Conservation (phyloP, 2,113 vertebrate species). For the Ranitomeya variabilis region DNA sequence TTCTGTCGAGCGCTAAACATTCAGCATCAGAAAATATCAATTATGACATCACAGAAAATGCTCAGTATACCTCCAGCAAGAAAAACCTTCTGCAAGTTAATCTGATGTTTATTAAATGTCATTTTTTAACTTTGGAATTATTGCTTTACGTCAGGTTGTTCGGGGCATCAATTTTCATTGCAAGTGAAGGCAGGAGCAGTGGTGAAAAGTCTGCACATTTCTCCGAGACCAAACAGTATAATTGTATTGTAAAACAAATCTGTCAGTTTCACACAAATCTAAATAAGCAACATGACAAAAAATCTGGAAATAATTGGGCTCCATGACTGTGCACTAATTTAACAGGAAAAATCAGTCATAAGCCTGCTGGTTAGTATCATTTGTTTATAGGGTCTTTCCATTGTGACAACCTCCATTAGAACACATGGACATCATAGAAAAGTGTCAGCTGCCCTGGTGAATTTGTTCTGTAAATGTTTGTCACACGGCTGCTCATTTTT, state of each 20-base stretch:
- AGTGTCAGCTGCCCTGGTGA: no score
- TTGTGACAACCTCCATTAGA: no score
- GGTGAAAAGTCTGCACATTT: neutral
- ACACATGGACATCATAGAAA: no score
- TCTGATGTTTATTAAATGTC: neutral
- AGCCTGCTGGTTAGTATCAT: neutral
- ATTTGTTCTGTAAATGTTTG: no score
- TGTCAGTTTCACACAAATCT: conserved; percentile 25
- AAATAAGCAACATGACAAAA: conserved; percentile 11
- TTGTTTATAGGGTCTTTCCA: neutral
- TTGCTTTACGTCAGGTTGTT: conserved; percentile 1
- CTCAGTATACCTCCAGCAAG: neutral
- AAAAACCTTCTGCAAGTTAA: neutral
- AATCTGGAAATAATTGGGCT: conserved; percentile 11
- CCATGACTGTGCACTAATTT: neutral
- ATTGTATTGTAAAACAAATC: conserved; percentile 23
- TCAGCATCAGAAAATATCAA: neutral
- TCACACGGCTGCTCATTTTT: no score
- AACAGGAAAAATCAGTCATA: neutral
- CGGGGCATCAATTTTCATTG: neutral
- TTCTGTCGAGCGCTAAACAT: neutral
- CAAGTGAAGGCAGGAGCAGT: neutral
- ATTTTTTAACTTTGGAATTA: neutral
- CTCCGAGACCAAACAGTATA: neutral
- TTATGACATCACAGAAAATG: neutral